Evolutionary conservation across 2,113 vertebrate genomes (phyloP).

Genomic region (Psilopsiagon aymara): DNA sequence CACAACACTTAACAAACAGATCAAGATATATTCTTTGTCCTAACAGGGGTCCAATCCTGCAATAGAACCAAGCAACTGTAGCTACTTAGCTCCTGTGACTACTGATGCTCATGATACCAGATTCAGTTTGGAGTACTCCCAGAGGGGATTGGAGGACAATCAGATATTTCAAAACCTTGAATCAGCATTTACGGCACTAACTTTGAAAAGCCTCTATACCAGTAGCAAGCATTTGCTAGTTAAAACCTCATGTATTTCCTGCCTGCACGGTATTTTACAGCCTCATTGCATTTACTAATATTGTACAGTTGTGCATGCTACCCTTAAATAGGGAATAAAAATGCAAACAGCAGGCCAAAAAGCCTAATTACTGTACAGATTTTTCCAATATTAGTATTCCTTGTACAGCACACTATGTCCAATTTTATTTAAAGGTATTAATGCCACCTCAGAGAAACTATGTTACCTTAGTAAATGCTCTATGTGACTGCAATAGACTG

Average conservation of each 20-base stretch:
- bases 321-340: not conserved
- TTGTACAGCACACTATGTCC: not conserved
- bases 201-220: not conserved
- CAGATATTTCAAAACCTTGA: not conserved
- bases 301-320: not conserved
- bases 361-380: not conserved
- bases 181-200: not conserved
- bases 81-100: not conserved
- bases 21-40: not conserved
- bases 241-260: not conserved
- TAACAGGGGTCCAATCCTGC: not conserved
- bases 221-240: not conserved
- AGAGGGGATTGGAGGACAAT: accelerated
- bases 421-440: not conserved
- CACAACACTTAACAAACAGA: not conserved
- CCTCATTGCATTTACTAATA: not conserved
- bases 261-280: not conserved
- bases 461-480: not conserved
- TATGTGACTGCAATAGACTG: not conserved
- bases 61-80: not conserved
- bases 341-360: not conserved
- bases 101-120: not conserved
- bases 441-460: not conserved
- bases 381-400: not conserved
- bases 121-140: not conserved